Conservation (phyloP, 2,888 invertebrate species). For the Polydesmus complanatus region DNA sequence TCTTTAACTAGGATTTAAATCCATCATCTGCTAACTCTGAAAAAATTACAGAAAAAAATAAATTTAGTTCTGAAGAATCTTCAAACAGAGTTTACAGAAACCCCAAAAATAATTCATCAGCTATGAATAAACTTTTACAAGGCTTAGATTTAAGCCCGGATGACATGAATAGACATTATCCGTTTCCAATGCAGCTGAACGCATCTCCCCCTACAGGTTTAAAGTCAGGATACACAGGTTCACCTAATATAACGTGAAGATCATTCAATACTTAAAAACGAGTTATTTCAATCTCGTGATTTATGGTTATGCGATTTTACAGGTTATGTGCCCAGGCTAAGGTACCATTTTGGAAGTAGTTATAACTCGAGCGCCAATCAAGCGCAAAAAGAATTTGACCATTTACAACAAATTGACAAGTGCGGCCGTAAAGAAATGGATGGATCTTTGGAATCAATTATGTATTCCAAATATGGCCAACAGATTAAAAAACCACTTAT, state of each 20-base stretch:
- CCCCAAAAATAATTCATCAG: constrained; percentile 10
- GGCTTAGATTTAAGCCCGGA: neutral
- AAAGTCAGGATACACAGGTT: constrained; percentile 10
- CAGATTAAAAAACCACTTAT: neutral
- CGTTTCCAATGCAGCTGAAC: neutral
- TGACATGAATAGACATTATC: neutral
- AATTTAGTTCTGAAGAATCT: neutral
- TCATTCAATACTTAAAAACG: neutral
- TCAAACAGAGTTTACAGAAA: neutral
- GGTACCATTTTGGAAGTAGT: neutral
- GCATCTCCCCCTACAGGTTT: neutral
- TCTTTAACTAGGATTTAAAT: constrained; percentile 1
- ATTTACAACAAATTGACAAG: neutral
- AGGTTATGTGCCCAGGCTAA: constrained; percentile 7
- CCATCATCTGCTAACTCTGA: neutral
- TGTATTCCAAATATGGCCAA: neutral
- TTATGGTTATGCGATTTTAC: neutral
- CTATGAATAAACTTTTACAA: neutral
- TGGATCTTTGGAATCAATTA: neutral
- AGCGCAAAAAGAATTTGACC: neutral
- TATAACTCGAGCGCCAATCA: neutral
- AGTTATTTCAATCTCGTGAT: neutral
- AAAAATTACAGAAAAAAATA: too few relatives aligned
- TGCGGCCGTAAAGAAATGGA: neutral
- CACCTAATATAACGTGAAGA: too few relatives aligned